Evolutionary conservation across 2,113 vertebrate genomes (phyloP), one percentile per base, ranked within the genome.

Genomic region (Chaetorhynchus papuensis): DNA sequence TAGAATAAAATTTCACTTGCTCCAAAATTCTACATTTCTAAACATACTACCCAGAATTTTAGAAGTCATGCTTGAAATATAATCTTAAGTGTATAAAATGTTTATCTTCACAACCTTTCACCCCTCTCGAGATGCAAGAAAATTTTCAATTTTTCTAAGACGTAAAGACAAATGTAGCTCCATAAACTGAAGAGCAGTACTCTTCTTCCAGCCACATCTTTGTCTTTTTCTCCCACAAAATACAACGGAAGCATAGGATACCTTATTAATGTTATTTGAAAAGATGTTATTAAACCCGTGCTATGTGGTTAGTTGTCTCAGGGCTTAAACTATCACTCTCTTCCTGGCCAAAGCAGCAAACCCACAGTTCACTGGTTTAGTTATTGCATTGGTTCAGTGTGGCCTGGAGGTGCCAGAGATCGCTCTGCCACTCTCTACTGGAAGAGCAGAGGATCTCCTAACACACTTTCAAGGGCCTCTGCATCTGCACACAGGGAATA

Each of bases 401-500:
- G 54, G 60, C 35, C 52, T 16, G 21, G 63, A 86, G 39, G 35
- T 50, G 69, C 77, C 77, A 49, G 87, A 93, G 21, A 91, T 61
- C 39, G 23, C 50, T 6, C 30, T 78, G 85, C 35, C 10, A 6
- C 53, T 81, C 42, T 77, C 69, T 93, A 68, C 78, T 84, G 82
- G 91, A 83, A 90, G 69, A 76, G 52, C 66, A 50, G 75, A 81
- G 59, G 56, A 77, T 89, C 87, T 79, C 85, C 92, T 93, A 95
- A 96, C 60, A 42, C 82, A 39, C 66, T 94, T 96, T 86, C 93
- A 95, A 96, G 83, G 84, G 89, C 88, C 71, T 96, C 60, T 97
- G 89, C 76, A 87, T 89, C 64, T 74, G 77, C 60, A 35, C 6
- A 30, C 47, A 76, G 90, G 87, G 86, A 96, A 97, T 53, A 80